Base-by-base conservation (phyloP, 2,888 invertebrate genomes). In the Enchytraeus crypticus region DNA sequence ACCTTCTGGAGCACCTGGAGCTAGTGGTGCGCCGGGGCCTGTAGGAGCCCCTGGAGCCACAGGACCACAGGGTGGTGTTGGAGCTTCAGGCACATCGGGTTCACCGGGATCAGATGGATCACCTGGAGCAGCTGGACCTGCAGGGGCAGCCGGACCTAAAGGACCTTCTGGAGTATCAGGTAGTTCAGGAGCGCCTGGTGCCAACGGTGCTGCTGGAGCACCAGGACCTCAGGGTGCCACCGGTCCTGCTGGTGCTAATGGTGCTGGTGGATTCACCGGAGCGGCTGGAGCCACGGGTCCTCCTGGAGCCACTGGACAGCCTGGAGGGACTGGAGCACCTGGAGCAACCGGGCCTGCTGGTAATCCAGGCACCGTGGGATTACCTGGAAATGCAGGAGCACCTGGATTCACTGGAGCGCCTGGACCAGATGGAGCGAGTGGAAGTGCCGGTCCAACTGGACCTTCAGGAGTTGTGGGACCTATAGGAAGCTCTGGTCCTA, bases 341-440 rank as follows among this genome's bases (percentile, higher is more conserved):
- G 69, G 70, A 51, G 53, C 68, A 18, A 64, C 69, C 14, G 75
- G 74, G 26, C 68, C 64, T n/a, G n/a, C 43, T 4, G 71, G 71
- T 57, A 58, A 61, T 34, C 43, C 53, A 29, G 70, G 64, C 26
- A n/a, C 47, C 27, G 54, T 38, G 11, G 84, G 66, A 30, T 57
- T 51, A 34, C 18, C 47, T 55, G 67, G 67, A 26, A 33, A 51
- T 26, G 33, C 53, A 32, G 67, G 67, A 21, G 34, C 55, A 27
- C 27, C 49, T 21, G 69, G 69, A 53, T 43, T 34, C 18, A 1
- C 47, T 38, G 67, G 67, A 51, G 14, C 45, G 30, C 43, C 46
- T 43, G 64, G 64, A 30, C 51, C 47, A 38, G 43, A 58, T 26
- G 65, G 65, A 56, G 54, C 49, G 49, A 57, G 45, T 18, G 59